Conservation (phyloP, 2,888 invertebrate species). For the Rhingia campestris region DNA sequence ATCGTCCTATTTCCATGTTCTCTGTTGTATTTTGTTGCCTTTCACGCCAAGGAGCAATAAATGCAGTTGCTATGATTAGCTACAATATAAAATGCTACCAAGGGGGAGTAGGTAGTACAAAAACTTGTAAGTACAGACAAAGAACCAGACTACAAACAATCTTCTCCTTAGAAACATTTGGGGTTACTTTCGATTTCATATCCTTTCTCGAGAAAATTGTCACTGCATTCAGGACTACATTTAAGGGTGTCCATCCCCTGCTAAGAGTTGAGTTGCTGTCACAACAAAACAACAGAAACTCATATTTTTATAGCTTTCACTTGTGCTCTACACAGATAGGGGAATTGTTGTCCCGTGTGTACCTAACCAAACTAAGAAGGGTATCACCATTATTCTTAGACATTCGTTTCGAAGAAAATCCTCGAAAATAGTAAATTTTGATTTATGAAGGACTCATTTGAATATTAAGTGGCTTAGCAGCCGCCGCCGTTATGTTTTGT, state of each 20-base stretch:
- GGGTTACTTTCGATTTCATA: conserved; percentile 22
- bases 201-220: conserved; percentile 34
- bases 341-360: conserved; percentile 7
- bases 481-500: conserved; percentile 49
- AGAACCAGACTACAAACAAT: conserved; percentile 14
- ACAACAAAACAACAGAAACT: conserved; percentile 26
- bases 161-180: conserved; percentile 14
- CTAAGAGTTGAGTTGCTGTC: conserved; percentile 2
- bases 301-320: conserved; percentile 57
- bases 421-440: conserved; percentile 70
- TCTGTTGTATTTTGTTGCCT: neutral
- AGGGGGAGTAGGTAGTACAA: conserved; percentile 15
- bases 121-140: conserved; percentile 44
- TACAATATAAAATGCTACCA: conserved; percentile 34
- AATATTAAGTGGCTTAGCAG: conserved; percentile 73
- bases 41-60: conserved; percentile 40
- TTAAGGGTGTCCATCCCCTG: conserved; percentile 13
- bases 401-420: conserved; percentile 33
- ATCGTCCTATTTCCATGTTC: conserved; percentile 8
- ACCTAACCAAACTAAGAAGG: conserved; percentile 39
- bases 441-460: conserved; percentile 72
- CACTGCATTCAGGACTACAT: conserved; percentile 29
- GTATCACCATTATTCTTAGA: conserved; percentile 18
- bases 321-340: conserved; percentile 14
- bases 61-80: conserved; percentile 66